These are phyloP conservation scores for Beaufortia kweichowensis DNA, from an alignment of 2,113 vertebrate genomes.

Conservation along the genomic window DNA sequence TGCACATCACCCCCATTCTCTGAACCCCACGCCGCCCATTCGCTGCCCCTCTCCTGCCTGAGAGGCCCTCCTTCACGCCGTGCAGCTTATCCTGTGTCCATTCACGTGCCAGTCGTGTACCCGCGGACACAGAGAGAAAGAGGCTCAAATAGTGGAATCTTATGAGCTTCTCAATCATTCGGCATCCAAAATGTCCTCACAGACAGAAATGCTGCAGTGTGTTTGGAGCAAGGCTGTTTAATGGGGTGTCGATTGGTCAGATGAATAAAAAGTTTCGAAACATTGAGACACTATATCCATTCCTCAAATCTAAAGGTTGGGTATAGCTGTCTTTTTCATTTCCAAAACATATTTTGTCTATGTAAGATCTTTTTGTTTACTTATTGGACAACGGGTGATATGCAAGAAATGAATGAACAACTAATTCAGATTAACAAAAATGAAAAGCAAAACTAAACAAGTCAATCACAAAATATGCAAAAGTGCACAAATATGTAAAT, in stretches of 20 bases:
- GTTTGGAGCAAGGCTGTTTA: not conserved
- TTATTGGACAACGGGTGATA: not conserved
- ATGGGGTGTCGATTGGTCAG: too few relatives aligned
- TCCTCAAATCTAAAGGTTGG: not conserved
- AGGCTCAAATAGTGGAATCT: slow-evolving; percentile 29
- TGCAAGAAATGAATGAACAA: too few relatives aligned
- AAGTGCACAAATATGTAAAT: too few relatives aligned
- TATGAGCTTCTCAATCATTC: not conserved
- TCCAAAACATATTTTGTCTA: too few relatives aligned
- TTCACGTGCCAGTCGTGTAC: slow-evolving; percentile 61
- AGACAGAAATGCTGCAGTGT: not conserved
- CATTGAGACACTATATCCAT: not conserved
- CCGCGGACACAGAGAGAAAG: slow-evolving; percentile 44
- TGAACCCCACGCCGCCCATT: slow-evolving; percentile 44
- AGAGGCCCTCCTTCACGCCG: slow-evolving; percentile 36
- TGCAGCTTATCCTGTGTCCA: slow-evolving; percentile 55
- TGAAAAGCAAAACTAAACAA: not conserved
- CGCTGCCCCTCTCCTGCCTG: slow-evolving; percentile 44
- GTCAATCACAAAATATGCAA: too few relatives aligned
- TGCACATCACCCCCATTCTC: slow-evolving; percentile 36
- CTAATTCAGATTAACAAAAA: not conserved
- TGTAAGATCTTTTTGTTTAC: not conserved
- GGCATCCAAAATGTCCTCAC: not conserved
- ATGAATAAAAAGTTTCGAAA: too few relatives aligned
- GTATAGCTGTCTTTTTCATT: too few relatives aligned